Conservation (phyloP, 2,888 invertebrate species). For the Linnaemya vulpina region DNA sequence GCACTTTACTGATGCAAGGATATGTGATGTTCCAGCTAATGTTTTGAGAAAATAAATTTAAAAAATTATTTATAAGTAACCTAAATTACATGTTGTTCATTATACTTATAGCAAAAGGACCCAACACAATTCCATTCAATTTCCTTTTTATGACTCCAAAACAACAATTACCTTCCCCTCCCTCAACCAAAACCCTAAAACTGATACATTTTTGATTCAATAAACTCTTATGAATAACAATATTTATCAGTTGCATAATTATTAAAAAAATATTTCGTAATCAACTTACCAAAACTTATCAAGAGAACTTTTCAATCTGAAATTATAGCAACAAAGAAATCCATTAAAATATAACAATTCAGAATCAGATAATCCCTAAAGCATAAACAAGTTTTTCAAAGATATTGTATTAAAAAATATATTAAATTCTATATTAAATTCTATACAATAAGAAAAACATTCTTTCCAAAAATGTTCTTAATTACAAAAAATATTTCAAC, state of each 20-base stretch:
- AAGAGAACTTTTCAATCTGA: neutral
- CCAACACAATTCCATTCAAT: too few relatives aligned
- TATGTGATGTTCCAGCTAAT: too few relatives aligned
- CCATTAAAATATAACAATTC: neutral
- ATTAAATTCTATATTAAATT: neutral
- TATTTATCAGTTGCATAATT: too few relatives aligned
- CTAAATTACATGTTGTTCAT: too few relatives aligned
- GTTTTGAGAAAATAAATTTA: too few relatives aligned
- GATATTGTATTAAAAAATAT: neutral
- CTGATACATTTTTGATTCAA: too few relatives aligned
- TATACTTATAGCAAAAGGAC: too few relatives aligned
- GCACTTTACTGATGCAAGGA: too few relatives aligned
- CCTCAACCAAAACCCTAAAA: too few relatives aligned
- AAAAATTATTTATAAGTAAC: too few relatives aligned
- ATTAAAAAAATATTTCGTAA: neutral
- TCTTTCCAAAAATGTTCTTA: constrained; percentile 8
- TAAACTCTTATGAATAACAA: neutral
- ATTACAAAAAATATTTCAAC: constrained; percentile 14
- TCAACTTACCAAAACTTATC: neutral
- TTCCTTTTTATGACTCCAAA: too few relatives aligned
- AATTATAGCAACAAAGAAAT: neutral
- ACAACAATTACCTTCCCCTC: too few relatives aligned
- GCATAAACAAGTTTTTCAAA: neutral
- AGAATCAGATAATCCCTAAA: neutral
- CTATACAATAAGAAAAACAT: neutral